Percentiles rank a stretch among this genome's conserved stretches.
These are phyloP conservation scores for Brachymystax lenok DNA, from an alignment of 2,797 vertebrate genomes.

Conservation along the genomic window DNA sequence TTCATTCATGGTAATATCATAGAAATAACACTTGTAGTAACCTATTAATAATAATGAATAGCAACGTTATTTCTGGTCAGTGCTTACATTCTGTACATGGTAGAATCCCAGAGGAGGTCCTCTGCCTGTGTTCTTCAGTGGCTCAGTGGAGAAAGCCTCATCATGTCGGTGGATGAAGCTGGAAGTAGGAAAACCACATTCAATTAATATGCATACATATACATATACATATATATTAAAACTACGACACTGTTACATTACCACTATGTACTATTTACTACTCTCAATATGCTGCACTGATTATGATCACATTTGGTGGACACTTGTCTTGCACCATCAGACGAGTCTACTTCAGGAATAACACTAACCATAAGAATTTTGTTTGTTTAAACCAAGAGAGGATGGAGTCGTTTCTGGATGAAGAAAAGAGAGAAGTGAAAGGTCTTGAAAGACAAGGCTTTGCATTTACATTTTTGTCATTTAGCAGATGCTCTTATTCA, in stretches of 20 bases:
- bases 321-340: background rate
- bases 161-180: conserved; percentile 98
- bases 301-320: background rate
- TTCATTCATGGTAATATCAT: background rate
- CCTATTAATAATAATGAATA: background rate
- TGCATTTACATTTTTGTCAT: too few relatives aligned
- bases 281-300: background rate
- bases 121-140: conserved; percentile 95
- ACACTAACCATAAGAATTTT: conserved; percentile 5
- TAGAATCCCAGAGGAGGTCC: conserved; percentile 97
- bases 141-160: conserved; percentile 97
- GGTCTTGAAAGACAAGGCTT: background rate
- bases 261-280: background rate
- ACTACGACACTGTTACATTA: background rate
- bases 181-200: conserved; percentile 22
- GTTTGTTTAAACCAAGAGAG: conserved; percentile 3
- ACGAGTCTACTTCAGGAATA: background rate
- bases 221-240: background rate
- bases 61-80: background rate
- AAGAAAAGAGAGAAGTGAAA: background rate
- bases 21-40: background rate
- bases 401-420: background rate
- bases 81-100: conserved; percentile 92
- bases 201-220: background rate
- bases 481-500: too few relatives aligned